Evolutionary conservation across 2,113 vertebrate genomes (phyloP), one percentile per base, ranked within the genome.

Genomic region (Lampris megalopsis): DNA sequence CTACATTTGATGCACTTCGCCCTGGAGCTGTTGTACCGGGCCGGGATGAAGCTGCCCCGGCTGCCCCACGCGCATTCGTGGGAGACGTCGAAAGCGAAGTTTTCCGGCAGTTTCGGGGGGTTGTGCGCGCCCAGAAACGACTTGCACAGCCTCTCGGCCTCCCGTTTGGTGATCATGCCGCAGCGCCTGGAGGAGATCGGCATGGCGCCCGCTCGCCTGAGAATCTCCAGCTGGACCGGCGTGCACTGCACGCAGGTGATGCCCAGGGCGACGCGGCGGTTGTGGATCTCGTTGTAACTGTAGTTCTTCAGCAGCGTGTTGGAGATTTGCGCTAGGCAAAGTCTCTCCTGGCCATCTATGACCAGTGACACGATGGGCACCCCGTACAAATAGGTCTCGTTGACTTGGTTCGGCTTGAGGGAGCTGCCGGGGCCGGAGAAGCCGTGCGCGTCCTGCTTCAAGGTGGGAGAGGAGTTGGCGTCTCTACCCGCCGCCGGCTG

Each of bases 221-320:
- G 92, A 6, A 97, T 96, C 93, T 97, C 96, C 90, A 97, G 94
- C 89, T 97, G 96, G 1, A 97, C 96, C 0, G 96, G 96, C 11
- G 96, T 97, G 89, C 96, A 97, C 91, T 97, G 96, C 72, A 97
- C 96, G 48, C 96, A 97, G 43, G 96, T 97, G 91, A 97, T 97
- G 75, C 96, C 96, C 86, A 97, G 78, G 38, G 96, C 96, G 54
- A 97, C 96, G 37, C 96, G 93, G 48, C 96, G 93, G 90, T 97
- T 97, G 93, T 97, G 96, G 59, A 97, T 97, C 90, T 97, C 96
- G 92, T 97, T 97, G 93, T 97, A 97, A 91, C 96, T 97, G 92
- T 96, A 97, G 93, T 95, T 96, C 73, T 97, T 97, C 69, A 97
- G 93, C 58, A 97, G 91, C 0, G 96, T 97, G 91, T 97, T 97